These are phyloP conservation scores for Rutpela maculata DNA, from an alignment of 2,888 invertebrate genomes.

Conservation along the genomic window DNA sequence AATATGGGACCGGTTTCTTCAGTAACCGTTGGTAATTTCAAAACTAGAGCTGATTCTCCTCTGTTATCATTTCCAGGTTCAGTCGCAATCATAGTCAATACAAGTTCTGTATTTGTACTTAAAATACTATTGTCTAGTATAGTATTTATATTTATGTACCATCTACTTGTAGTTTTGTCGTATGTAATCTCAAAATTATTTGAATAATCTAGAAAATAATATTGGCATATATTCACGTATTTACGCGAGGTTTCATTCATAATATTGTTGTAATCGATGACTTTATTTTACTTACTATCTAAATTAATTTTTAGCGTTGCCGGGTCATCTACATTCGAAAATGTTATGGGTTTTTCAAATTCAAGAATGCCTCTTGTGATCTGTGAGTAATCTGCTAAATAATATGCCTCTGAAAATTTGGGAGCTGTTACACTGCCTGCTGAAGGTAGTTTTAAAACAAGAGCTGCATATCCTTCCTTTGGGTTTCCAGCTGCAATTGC, in stretches of 20 bases:
- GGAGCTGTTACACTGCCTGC: background rate
- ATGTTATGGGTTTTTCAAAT: conserved; percentile 14
- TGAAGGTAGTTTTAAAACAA: conserved; percentile 32
- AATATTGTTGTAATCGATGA: background rate
- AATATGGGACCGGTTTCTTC: background rate
- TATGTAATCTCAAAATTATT: conserved; percentile 38
- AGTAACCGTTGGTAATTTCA: conserved; percentile 2
- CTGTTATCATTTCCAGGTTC: background rate
- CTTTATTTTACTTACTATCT: conserved; percentile 16
- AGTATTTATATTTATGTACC: conserved; percentile 15
- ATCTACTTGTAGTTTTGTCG: background rate
- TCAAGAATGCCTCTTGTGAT: conserved; percentile 14
- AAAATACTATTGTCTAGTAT: conserved; percentile 18
- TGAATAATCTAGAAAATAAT: conserved; percentile 44
- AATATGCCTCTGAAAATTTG: conserved; percentile 42
- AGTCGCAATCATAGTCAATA: conserved; percentile 27
- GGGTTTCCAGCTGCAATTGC: conserved; percentile 24
- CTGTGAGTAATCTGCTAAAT: conserved; percentile 29
- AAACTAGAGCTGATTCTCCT: conserved; percentile 19
- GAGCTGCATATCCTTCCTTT: background rate
- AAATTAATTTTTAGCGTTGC: background rate
- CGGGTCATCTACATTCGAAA: conserved; percentile 5
- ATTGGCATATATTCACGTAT: background rate
- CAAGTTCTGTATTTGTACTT: conserved; percentile 24
- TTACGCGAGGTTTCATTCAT: background rate